A percentile compares a stretch with the other conserved stretches of the same genome.
Conservation (phyloP, 2,797 vertebrate species). For the Propithecus deckenii region DNA sequence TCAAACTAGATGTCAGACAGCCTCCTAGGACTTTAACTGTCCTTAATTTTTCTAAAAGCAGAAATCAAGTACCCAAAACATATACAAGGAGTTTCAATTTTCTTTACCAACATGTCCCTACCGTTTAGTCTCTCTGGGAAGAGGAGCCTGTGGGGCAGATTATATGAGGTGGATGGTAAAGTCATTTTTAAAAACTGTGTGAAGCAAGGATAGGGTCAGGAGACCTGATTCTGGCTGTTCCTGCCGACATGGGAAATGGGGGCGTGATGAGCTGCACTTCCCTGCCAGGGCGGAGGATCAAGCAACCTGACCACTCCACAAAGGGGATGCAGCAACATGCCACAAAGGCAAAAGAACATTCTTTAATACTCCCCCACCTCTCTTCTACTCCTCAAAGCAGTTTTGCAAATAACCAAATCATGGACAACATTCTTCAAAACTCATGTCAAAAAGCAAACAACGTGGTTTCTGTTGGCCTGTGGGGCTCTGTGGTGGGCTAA, state of each 20-base stretch:
- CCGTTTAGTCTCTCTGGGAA: background rate
- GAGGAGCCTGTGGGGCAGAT: background rate
- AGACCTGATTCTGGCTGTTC: background rate
- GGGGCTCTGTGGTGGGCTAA: background rate
- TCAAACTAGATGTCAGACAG: background rate
- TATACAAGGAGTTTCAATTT: background rate
- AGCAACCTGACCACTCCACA: background rate
- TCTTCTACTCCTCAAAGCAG: background rate
- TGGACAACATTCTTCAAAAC: background rate
- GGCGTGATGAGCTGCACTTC: rapidly evolving
- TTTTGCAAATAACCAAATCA: conserved; percentile 21
- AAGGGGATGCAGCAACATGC: background rate
- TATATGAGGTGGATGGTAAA: background rate
- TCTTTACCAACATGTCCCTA: background rate
- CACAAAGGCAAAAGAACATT: background rate
- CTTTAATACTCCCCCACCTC: background rate
- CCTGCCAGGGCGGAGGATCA: background rate
- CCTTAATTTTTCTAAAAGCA: background rate
- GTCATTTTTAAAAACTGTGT: background rate
- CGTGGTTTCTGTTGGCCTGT: background rate
- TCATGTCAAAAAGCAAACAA: background rate
- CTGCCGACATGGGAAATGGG: background rate
- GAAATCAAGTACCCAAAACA: background rate
- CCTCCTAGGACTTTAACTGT: background rate
- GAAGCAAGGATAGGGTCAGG: background rate